Conservation (phyloP, 1,140 invertebrate genomes). For the Formica exsecta region DNA sequence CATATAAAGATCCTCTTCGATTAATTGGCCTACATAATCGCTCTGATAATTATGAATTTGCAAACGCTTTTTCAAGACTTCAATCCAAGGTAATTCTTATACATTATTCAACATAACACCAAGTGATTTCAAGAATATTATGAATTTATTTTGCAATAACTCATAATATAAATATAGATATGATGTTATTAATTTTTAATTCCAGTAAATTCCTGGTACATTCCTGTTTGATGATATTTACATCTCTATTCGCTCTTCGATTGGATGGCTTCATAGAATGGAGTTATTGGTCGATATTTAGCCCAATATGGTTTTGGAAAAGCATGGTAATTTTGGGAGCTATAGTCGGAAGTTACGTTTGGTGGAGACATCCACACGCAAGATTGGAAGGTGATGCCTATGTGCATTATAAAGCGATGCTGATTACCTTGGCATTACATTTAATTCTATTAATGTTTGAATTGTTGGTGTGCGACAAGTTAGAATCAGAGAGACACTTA, state of each 20-base stretch:
- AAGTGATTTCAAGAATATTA: background rate
- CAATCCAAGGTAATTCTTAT: conserved; percentile 92
- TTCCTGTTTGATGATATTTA: conserved; percentile 96
- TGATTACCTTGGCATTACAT: conserved; percentile 97
- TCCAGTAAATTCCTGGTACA: conserved; percentile 98
- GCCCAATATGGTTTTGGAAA: conserved; percentile 99
- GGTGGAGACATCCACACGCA: conserved; percentile 96
- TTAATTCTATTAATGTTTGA: conserved; percentile 98
- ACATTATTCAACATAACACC: background rate
- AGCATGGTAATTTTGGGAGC: conserved; percentile 95
- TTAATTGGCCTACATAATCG: conserved; percentile 67
- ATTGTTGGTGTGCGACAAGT: conserved; percentile 97
- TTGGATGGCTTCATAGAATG: conserved; percentile 95
- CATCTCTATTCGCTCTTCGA: conserved; percentile 94
- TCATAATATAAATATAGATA: background rate
- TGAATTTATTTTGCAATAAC: background rate
- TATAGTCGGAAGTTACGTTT: conserved; percentile 95
- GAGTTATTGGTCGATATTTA: conserved; percentile 98
- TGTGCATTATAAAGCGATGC: conserved; percentile 98
- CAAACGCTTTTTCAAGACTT: conserved; percentile 96
- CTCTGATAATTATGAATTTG: conserved; percentile 91
- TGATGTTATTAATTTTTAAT: conserved; percentile 77
- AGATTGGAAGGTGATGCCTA: conserved; percentile 98
- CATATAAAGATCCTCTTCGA: conserved; percentile 28
- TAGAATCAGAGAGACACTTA: conserved; percentile 95